Evolutionary conservation across 2,888 invertebrate genomes (phyloP).

Genomic region (Cotesia congregata): DNA sequence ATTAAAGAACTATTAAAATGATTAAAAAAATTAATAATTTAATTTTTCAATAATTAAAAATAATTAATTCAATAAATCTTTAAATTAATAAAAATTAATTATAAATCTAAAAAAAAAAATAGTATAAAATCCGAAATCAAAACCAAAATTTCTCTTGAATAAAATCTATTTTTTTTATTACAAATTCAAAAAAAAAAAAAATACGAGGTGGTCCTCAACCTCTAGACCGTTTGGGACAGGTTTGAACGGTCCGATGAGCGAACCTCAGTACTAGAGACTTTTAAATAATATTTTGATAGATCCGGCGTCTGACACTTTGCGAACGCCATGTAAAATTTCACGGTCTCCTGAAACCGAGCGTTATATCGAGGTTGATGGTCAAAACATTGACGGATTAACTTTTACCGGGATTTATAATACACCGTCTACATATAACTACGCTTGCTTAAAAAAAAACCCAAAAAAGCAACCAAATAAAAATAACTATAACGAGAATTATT

Average conservation of each 20-base stretch:
- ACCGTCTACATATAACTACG: slow-evolving; percentile 15
- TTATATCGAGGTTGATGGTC: slow-evolving; percentile 53
- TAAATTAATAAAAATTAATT: too few species aligned
- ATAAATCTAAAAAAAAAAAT: too few species aligned
- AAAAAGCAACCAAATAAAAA: background rate
- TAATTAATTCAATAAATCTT: too few species aligned
- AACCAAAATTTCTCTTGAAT: too few species aligned
- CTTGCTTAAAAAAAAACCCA: background rate
- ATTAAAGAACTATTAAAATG: too few species aligned
- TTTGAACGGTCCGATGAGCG: background rate
- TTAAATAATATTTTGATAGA: slow-evolving; percentile 48
- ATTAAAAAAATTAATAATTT: too few species aligned
- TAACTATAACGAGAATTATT: background rate
- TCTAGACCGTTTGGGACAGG: background rate
- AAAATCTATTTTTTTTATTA: too few species aligned
- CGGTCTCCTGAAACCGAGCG: slow-evolving; percentile 56
- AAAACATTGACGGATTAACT: slow-evolving; percentile 54
- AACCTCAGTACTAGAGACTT: slow-evolving; percentile 25
- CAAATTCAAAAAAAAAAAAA: too few species aligned
- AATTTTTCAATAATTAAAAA: too few species aligned
- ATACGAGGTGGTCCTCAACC: background rate
- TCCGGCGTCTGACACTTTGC: slow-evolving; percentile 56
- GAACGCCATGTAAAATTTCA: slow-evolving; percentile 59
- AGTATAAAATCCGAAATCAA: too few species aligned
- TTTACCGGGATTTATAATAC: slow-evolving; percentile 46